phyloP scores from a whole-genome alignment of 2,888 invertebrate species.

The Epiblema foenella region DNA sequence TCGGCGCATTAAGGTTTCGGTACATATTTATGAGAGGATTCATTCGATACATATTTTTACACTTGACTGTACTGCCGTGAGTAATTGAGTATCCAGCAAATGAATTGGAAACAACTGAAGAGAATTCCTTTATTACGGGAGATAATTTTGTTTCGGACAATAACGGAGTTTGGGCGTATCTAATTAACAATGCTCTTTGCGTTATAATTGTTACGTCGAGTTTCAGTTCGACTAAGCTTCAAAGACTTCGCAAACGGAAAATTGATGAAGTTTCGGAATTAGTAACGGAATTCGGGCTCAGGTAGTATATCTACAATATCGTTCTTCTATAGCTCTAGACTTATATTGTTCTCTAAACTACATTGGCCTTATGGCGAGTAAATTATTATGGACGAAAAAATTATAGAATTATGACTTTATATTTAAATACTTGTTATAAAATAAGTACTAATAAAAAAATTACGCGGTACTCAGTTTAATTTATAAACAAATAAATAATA shows the following conservation, averaged over 20 bases:
- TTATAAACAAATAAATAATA: too few relatives aligned
- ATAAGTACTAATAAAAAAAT: neutral
- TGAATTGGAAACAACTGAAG: conserved; percentile 48
- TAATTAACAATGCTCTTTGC: conserved; percentile 51
- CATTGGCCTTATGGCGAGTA: neutral
- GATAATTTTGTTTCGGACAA: conserved; percentile 49
- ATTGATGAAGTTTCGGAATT: conserved; percentile 48
- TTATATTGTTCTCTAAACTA: neutral
- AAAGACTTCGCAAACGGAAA: conserved; percentile 45
- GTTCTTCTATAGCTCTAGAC: neutral
- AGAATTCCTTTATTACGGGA: conserved; percentile 47
- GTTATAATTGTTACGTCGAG: conserved; percentile 51
- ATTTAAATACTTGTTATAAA: neutral
- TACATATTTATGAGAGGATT: too few relatives aligned
- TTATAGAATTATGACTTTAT: neutral
- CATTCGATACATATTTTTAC: too few relatives aligned
- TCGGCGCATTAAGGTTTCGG: too few relatives aligned
- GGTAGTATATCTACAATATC: conserved; percentile 31
- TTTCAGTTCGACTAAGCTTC: conserved; percentile 49
- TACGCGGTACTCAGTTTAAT: too few relatives aligned
- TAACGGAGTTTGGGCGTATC: conserved; percentile 50
- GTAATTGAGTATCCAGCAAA: conserved; percentile 46
- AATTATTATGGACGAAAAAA: neutral
- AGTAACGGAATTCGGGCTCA: conserved; percentile 38
- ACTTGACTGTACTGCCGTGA: too few relatives aligned